phyloP scores from a whole-genome alignment of 1,140 invertebrate species.

The Scylla paramamosain region DNA sequence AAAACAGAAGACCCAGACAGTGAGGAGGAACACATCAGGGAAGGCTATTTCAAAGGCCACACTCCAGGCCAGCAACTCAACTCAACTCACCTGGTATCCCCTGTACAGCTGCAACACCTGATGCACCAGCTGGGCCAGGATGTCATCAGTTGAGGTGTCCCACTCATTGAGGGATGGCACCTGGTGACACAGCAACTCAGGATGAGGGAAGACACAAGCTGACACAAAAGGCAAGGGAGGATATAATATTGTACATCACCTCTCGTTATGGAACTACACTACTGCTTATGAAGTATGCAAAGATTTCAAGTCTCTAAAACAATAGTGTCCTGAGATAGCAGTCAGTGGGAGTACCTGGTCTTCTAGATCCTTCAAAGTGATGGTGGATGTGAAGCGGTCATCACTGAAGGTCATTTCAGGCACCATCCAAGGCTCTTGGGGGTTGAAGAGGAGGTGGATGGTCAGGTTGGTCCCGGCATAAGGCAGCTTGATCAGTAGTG shows the following conservation, averaged over 20 bases:
- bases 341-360: slow-evolving; percentile 32
- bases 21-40: background rate
- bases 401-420: slow-evolving; percentile 62
- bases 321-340: too few relatives aligned
- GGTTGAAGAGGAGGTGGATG: slow-evolving; percentile 54
- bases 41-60: background rate
- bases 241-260: too few relatives aligned
- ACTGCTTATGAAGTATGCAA: too few relatives aligned
- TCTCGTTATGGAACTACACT: too few relatives aligned
- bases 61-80: slow-evolving; percentile 78
- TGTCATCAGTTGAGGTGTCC: slow-evolving; percentile 62
- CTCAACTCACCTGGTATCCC: slow-evolving; percentile 90
- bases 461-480: slow-evolving; percentile 61
- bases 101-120: slow-evolving; percentile 88
- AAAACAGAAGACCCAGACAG: too few relatives aligned
- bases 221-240: background rate
- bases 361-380: slow-evolving; percentile 49
- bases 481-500: slow-evolving; percentile 56
- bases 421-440: slow-evolving; percentile 57
- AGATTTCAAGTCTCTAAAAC: too few relatives aligned
- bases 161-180: slow-evolving; percentile 68
- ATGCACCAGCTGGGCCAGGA: slow-evolving; percentile 82
- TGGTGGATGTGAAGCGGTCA: slow-evolving; percentile 26
- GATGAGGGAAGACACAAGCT: background rate
- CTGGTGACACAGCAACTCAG: background rate